Base-by-base conservation (phyloP, 2,113 vertebrate genomes). In the Percopsis transmontana region DNA sequence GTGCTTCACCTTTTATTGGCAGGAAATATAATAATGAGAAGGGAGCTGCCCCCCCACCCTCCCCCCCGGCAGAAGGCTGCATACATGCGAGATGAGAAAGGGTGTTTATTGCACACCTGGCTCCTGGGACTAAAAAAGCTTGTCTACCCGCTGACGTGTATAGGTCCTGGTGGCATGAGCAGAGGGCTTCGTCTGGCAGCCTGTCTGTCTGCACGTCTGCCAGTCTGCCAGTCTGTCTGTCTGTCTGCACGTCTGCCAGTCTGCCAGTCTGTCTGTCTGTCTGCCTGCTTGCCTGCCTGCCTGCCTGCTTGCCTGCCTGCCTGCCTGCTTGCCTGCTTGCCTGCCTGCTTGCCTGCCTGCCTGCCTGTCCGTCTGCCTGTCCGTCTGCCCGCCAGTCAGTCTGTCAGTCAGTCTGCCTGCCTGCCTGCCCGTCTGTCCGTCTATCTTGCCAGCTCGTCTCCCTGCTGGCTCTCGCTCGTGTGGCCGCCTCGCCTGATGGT, bases 1-100 rank as follows among this genome's bases (percentile, higher is more conserved):
- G 45, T n/a, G 19, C 21, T 14, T 5, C 10, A 50, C 27, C 24
- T 10, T 11, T 55, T 21, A 48, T 5, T 51, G 9, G 44, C n/a
- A 11, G 1, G 1, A 12, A 19, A 19, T 42, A 16, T 18, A 52
- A 23, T 53, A 13, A 67, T n/a, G 44, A 6, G 42, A 45, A 10
- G 16, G 23, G 53, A 66, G 47, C 39, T 67, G 61, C 23, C n/a
- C 20, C 47, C 40, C 20, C 47, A 57, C 63, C 44, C 24, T 23
- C 42, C 44, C 13, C 21, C 2, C 8, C 10, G 53, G 27, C 66
- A 69, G 62, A 79, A 52, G 62, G 58, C 40, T 53, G 40, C 51
- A 62, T 51, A 44, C 48, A 55, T 62, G 70, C 56, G 55, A 76
- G 70, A 77, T 77, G 23, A 77, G 59, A 24, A 47, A 19, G 14